Percentiles rank a stretch among this genome's conserved stretches.
These are phyloP conservation scores for Aplysia californica DNA, from an alignment of 1,140 invertebrate species.

Conservation along the genomic window DNA sequence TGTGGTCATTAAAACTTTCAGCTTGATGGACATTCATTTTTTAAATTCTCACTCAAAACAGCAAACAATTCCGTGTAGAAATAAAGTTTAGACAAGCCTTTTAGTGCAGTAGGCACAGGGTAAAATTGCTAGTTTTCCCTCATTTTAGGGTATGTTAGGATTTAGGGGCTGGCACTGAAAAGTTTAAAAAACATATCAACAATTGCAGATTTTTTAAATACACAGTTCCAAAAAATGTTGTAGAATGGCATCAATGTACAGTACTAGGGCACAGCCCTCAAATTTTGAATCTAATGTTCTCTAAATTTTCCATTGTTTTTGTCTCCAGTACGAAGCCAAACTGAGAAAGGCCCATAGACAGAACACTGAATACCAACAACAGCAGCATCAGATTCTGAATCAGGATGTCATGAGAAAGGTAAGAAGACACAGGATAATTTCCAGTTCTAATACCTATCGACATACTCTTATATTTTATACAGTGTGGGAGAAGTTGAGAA, in stretches of 20 bases:
- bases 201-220: too few species aligned
- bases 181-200: too few species aligned
- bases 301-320: background rate
- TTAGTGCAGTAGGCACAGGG: too few species aligned
- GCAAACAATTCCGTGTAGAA: too few species aligned
- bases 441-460: background rate
- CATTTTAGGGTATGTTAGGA: too few species aligned
- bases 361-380: conserved; percentile 5
- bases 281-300: background rate
- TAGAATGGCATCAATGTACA: background rate
- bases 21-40: too few species aligned
- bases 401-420: conserved; percentile 17
- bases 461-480: background rate
- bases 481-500: background rate
- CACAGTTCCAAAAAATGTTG: background rate
- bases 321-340: conserved; percentile 23
- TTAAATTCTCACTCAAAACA: too few species aligned
- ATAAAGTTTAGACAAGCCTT: too few species aligned
- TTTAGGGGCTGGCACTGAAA: too few species aligned
- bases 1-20: too few species aligned
- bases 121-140: too few species aligned
- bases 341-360: conserved; percentile 7
- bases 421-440: background rate
- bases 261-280: background rate
- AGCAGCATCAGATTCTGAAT: conserved; percentile 9